phyloP scores from a whole-genome alignment of 2,797 vertebrate species.

The Lepilemur ruficaudatus region DNA sequence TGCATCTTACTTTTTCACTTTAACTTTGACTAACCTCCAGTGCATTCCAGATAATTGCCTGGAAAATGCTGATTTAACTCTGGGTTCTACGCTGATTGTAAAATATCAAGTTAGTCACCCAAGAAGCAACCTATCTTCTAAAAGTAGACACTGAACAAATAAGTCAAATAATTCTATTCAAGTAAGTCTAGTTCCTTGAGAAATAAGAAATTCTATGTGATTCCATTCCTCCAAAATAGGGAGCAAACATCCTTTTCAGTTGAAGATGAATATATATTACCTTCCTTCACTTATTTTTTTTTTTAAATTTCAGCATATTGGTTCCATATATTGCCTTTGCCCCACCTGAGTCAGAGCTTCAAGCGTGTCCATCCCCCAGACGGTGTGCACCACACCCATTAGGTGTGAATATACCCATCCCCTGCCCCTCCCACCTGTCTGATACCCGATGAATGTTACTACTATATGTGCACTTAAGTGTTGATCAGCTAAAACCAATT shows the following conservation, averaged over 20 bases:
- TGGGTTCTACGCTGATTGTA: not conserved
- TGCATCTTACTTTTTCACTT: not conserved
- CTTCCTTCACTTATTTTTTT: not conserved
- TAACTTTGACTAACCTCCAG: not conserved
- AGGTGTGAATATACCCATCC: too few relatives aligned
- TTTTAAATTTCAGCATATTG: too few relatives aligned
- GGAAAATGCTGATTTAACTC: not conserved
- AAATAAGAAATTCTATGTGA: not conserved
- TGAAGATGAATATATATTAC: not conserved
- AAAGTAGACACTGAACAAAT: not conserved
- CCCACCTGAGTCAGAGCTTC: too few relatives aligned
- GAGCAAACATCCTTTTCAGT: not conserved
- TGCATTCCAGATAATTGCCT: not conserved
- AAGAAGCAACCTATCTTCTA: not conserved
- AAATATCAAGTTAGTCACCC: not conserved
- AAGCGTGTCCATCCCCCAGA: too few relatives aligned
- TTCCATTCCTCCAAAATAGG: not conserved
- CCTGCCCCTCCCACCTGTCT: too few relatives aligned
- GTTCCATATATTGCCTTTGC: too few relatives aligned
- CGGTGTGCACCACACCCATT: too few relatives aligned
- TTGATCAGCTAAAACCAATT: too few relatives aligned
- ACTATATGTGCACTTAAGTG: too few relatives aligned
- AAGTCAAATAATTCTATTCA: not conserved
- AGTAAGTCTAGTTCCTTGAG: not conserved
- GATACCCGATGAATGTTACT: too few relatives aligned